phyloP scores from a whole-genome alignment of 1,140 invertebrate genomes.

The Ostrea denselamellosa region DNA sequence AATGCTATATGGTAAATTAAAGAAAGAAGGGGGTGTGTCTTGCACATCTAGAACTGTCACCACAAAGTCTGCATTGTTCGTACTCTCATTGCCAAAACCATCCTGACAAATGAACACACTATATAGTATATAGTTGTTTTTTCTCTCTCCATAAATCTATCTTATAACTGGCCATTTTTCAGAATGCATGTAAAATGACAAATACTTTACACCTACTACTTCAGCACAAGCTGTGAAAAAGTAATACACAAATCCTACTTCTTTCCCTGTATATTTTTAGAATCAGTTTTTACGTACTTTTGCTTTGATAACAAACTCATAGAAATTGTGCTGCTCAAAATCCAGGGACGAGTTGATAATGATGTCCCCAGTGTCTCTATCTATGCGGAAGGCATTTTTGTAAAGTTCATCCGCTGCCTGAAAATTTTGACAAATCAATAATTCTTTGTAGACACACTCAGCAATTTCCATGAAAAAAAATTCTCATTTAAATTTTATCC shows the following conservation, averaged over 20 bases:
- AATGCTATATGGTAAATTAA: conserved; percentile 68
- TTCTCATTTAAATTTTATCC: too few relatives aligned
- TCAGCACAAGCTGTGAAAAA: too few relatives aligned
- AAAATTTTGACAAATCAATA: background rate
- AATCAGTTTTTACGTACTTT: conserved; percentile 55
- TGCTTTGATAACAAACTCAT: conserved; percentile 69
- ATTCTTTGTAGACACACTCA: background rate
- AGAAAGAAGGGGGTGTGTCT: conserved; percentile 68
- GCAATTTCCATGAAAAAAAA: too few relatives aligned
- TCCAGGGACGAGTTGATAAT: conserved; percentile 61
- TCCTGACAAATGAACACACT: conserved; percentile 55
- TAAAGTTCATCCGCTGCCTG: conserved; percentile 66
- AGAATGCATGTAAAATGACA: too few relatives aligned
- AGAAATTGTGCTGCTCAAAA: conserved; percentile 71
- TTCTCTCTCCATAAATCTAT: background rate
- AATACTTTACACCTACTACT: too few relatives aligned
- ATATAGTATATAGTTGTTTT: too few relatives aligned
- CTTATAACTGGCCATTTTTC: background rate
- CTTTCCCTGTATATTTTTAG: background rate
- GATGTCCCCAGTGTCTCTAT: conserved; percentile 63
- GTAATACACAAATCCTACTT: background rate
- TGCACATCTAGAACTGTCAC: conserved; percentile 70
- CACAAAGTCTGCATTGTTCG: conserved; percentile 65
- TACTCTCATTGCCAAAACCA: conserved; percentile 57
- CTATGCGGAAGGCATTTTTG: conserved; percentile 66